phyloP scores from a whole-genome alignment of 2,888 invertebrate species.

The Rhagonycha fulva region DNA sequence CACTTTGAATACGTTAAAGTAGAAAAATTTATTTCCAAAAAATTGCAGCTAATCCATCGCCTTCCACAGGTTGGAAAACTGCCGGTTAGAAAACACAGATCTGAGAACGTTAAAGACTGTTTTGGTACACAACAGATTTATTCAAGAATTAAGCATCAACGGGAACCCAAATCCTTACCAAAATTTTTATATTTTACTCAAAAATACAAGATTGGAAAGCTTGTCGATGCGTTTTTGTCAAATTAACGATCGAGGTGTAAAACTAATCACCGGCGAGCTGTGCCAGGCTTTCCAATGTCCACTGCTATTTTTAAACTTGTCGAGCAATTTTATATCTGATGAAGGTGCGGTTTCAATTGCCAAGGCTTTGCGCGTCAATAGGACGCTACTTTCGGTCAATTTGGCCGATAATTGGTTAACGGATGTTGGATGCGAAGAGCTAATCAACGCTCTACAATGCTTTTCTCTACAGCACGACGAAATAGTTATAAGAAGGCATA shows the following conservation, averaged over 20 bases:
- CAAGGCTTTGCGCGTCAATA: conserved; percentile 46
- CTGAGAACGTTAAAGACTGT: conserved; percentile 42
- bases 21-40: not conserved
- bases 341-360: conserved; percentile 44
- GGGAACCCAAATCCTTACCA: conserved; percentile 48
- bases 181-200: conserved; percentile 46
- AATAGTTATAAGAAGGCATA: conserved; percentile 40
- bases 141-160: conserved; percentile 48
- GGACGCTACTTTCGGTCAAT: conserved; percentile 42
- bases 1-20: conserved; percentile 24
- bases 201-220: conserved; percentile 36
- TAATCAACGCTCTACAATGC: conserved; percentile 40
- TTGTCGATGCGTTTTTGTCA: conserved; percentile 48
- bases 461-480: conserved; percentile 48
- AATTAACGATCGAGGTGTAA: conserved; percentile 42
- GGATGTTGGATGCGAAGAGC: conserved; percentile 35
- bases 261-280: conserved; percentile 43
- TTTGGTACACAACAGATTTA: conserved; percentile 35
- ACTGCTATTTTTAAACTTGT: conserved; percentile 47
- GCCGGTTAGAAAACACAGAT: conserved; percentile 44
- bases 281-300: conserved; percentile 33
- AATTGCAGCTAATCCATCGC: not conserved
- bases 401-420: conserved; percentile 47
- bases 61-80: conserved; percentile 46
- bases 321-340: conserved; percentile 50